Evolutionary conservation across 2,797 vertebrate genomes (phyloP).

Genomic region (Anolis apletophallus): DNA sequence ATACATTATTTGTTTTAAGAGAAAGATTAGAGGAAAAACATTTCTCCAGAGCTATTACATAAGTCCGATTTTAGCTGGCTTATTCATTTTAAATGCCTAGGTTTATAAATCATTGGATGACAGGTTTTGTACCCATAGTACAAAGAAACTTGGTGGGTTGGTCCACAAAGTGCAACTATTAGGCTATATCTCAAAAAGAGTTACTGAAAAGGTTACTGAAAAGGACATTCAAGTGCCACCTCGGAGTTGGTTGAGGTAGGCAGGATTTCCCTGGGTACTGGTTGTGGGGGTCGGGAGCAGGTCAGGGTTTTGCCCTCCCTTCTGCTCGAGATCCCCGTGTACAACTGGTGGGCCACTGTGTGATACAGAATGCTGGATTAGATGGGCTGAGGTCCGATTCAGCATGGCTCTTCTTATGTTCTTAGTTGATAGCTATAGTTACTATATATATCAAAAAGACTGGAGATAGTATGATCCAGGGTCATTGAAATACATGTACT

Average conservation of each 20-base stretch:
- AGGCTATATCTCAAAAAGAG: background rate
- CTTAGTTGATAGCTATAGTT: too few relatives aligned
- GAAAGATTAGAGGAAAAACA: constrained; percentile 2
- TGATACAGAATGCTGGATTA: too few relatives aligned
- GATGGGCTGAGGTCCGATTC: too few relatives aligned
- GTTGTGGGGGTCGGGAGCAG: too few relatives aligned
- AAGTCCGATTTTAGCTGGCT: background rate
- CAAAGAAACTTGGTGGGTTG: background rate
- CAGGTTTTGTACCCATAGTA: background rate
- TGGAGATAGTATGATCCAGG: background rate
- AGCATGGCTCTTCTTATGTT: too few relatives aligned
- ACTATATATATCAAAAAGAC: background rate
- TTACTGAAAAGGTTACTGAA: too few relatives aligned
- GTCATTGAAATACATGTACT: background rate
- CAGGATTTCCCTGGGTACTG: too few relatives aligned
- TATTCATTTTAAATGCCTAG: background rate
- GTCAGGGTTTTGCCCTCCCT: too few relatives aligned
- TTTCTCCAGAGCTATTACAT: constrained; percentile 22
- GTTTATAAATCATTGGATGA: background rate
- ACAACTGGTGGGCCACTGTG: too few relatives aligned
- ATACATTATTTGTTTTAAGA: background rate
- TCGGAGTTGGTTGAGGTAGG: too few relatives aligned
- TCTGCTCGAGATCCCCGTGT: too few relatives aligned
- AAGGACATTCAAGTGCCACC: too few relatives aligned
- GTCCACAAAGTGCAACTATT: background rate